Evolutionary conservation across 2,113 vertebrate species (phyloP).

Genomic region (Hemichromis elongatus): DNA sequence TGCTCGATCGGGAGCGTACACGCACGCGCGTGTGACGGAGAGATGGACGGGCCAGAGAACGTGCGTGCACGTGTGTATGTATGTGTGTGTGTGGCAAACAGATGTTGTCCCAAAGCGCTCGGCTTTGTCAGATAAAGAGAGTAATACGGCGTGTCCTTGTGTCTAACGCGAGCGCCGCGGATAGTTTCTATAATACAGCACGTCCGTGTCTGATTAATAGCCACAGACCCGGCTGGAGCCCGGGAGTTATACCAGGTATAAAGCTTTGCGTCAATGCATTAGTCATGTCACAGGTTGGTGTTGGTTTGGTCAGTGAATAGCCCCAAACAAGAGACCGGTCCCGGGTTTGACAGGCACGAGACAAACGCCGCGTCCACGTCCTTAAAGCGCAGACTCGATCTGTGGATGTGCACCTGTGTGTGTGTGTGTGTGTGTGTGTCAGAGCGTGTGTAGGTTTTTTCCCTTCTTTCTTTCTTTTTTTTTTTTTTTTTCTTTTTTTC

Average conservation of each 20-base stretch:
- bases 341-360: constrained; percentile 13
- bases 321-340: not conserved
- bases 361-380: not conserved
- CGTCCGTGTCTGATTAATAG: not conserved
- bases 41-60: not conserved
- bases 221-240: not conserved
- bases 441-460: not conserved
- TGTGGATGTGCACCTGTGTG: constrained; percentile 15
- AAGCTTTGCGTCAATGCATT: not conserved
- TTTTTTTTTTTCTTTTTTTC: not conserved
- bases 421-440: not conserved
- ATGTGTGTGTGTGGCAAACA: constrained; percentile 34
- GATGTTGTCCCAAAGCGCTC: constrained; percentile 56
- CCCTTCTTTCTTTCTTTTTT: not conserved
- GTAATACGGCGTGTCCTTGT: constrained; percentile 41
- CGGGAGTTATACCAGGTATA: constrained; percentile 36
- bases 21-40: not conserved
- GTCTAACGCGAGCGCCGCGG: not conserved
- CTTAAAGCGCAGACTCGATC: not conserved
- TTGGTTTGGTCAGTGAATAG: not conserved
- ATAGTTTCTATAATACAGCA: not conserved
- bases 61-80: not conserved
- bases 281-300: constrained; percentile 9
- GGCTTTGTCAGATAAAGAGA: constrained; percentile 50
- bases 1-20: not conserved